A percentile compares a stretch with the other conserved stretches of the same genome.
Conservation (phyloP, 2,113 vertebrate species). For the Tonatia bakeri region DNA sequence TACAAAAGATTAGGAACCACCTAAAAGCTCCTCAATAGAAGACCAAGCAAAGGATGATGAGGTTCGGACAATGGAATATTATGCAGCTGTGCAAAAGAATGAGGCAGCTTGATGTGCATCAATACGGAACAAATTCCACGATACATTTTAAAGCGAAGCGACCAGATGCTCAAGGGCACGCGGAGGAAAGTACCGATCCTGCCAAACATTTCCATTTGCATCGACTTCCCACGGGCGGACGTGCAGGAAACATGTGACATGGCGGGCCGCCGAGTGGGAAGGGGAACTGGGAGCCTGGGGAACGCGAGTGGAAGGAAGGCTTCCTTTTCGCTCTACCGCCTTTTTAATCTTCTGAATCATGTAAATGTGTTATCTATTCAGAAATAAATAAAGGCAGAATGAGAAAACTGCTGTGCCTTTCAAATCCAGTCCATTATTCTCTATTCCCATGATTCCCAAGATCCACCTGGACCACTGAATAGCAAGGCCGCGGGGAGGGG, state of each 20-base stretch:
- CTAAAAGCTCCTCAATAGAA: not conserved
- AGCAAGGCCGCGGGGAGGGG: not conserved
- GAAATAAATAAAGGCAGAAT: slow-evolving; percentile 50
- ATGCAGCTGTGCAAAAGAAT: slow-evolving; percentile 49
- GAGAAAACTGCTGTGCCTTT: slow-evolving; percentile 1
- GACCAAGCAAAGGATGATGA: not conserved
- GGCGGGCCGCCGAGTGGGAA: not conserved
- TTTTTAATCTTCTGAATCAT: slow-evolving; percentile 21
- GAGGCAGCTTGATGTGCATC: not conserved
- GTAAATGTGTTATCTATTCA: slow-evolving; percentile 31
- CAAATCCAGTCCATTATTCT: slow-evolving; percentile 23
- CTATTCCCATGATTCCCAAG: not conserved
- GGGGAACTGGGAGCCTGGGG: not conserved
- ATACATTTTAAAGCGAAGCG: not conserved
- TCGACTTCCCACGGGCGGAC: not conserved
- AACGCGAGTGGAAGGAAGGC: not conserved
- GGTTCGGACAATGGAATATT: not conserved
- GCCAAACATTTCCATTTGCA: not conserved
- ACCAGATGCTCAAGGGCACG: not conserved
- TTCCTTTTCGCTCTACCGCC: not conserved
- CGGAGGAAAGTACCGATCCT: not conserved
- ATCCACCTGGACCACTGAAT: not conserved
- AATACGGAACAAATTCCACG: not conserved
- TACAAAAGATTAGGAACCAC: not conserved
- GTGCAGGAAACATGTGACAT: not conserved